A percentile compares a stretch with the other conserved stretches of the same genome.
These are phyloP conservation scores for Urosaurus nigricauda DNA, from an alignment of 2,797 vertebrate genomes.

Conservation along the genomic window DNA sequence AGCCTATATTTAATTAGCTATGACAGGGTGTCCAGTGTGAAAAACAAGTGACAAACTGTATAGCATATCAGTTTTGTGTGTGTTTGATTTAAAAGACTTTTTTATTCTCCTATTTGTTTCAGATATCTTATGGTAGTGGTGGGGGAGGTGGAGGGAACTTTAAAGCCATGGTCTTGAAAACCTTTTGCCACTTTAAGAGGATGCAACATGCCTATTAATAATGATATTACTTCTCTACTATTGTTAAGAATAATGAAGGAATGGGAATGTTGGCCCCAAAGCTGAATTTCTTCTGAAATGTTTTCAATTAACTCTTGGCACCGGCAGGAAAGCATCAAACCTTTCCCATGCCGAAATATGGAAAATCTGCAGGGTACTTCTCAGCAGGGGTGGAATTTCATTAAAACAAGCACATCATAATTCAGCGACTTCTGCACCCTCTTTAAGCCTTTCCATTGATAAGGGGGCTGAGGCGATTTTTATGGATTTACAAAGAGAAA, in stretches of 20 bases:
- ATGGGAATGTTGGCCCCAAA: conserved; percentile 81
- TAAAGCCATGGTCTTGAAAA: conserved; percentile 75
- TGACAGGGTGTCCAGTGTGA: conserved; percentile 44
- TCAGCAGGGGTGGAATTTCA: conserved; percentile 89
- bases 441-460: conserved; percentile 84
- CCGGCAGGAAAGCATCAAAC: conserved; percentile 84
- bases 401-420: conserved; percentile 86
- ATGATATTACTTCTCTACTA: conserved; percentile 82
- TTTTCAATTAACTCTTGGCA: conserved; percentile 93
- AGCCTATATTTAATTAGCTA: conserved; percentile 51
- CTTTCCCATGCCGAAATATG: conserved; percentile 90
- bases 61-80: conserved; percentile 64
- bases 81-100: conserved; percentile 64
- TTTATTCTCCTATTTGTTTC: conserved; percentile 75
- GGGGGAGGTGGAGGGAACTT: conserved; percentile 61
- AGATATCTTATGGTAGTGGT: conserved; percentile 55
- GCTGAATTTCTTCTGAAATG: conserved; percentile 87
- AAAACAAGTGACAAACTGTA: conserved; percentile 62
- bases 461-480: conserved; percentile 78
- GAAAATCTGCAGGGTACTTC: conserved; percentile 89
- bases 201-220: conserved; percentile 86
- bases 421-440: conserved; percentile 86
- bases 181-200: conserved; percentile 82
- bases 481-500: conserved; percentile 84
- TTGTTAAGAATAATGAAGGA: conserved; percentile 84